These are phyloP conservation scores for Semnornis frantzii DNA, from an alignment of 2,113 vertebrate species.

Conservation along the genomic window DNA sequence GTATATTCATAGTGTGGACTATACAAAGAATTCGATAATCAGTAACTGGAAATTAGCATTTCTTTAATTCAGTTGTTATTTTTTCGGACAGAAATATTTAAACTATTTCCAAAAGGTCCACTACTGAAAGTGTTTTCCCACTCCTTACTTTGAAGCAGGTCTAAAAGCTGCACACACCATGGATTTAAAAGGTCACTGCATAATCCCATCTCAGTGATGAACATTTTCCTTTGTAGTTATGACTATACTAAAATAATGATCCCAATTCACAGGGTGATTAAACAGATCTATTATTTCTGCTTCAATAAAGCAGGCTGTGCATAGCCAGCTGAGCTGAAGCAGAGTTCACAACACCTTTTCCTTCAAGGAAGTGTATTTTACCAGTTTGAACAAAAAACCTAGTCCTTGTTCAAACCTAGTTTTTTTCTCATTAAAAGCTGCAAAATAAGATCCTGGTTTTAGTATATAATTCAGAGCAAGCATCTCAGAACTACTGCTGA, in stretches of 20 bases:
- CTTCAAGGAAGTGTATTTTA: background rate
- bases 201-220: slow-evolving; percentile 28
- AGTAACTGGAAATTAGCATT: background rate
- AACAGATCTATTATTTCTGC: background rate
- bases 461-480: background rate
- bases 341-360: background rate
- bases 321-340: background rate
- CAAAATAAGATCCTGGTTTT: background rate
- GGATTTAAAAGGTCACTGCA: slow-evolving; percentile 43
- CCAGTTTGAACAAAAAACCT: background rate
- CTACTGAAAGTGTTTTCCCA: background rate
- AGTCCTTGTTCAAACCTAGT: background rate
- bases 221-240: slow-evolving; percentile 13
- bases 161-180: background rate
- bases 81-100: background rate
- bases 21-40: background rate
- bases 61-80: background rate
- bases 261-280: slow-evolving; percentile 17
- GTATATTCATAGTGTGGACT: background rate
- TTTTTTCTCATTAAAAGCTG: background rate
- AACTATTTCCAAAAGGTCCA: background rate
- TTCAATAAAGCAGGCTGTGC: background rate
- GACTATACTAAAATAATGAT: slow-evolving; percentile 26
- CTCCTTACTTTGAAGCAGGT: background rate
- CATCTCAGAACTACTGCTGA: background rate